These are phyloP conservation scores for Phymatocera aterrima DNA, from an alignment of 2,888 invertebrate species.

Conservation along the genomic window DNA sequence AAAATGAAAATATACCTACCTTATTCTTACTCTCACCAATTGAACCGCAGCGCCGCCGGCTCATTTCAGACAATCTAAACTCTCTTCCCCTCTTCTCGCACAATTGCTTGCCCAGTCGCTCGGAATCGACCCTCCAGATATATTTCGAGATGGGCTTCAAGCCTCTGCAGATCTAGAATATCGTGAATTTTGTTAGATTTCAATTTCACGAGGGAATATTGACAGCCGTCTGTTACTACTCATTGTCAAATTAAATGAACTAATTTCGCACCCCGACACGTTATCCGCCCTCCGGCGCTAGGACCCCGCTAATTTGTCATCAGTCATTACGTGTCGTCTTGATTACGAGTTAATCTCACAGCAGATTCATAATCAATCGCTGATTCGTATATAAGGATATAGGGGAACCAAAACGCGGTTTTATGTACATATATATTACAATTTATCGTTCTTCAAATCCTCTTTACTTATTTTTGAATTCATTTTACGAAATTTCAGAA, in stretches of 20 bases:
- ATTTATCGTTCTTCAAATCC: too few species aligned
- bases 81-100: not conserved
- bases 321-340: not conserved
- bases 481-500: too few species aligned
- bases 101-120: conserved; percentile 24
- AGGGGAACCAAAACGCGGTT: too few species aligned
- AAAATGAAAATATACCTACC: not conserved
- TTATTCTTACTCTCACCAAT: conserved; percentile 16
- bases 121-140: conserved; percentile 24
- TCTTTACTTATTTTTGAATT: too few species aligned
- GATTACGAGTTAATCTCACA: not conserved
- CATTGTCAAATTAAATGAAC: not conserved
- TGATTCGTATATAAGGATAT: too few species aligned
- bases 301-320: not conserved
- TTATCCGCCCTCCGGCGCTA: not conserved
- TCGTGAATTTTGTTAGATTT: not conserved
- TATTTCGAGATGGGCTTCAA: not conserved
- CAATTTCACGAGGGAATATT: not conserved
- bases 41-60: not conserved
- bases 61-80: not conserved
- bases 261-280: too few species aligned
- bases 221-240: conserved; percentile 6
- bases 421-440: too few species aligned
- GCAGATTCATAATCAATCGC: not conserved
- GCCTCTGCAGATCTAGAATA: not conserved